Evolutionary conservation across 2,888 invertebrate species (phyloP).

Genomic region (Lypha dubia): DNA sequence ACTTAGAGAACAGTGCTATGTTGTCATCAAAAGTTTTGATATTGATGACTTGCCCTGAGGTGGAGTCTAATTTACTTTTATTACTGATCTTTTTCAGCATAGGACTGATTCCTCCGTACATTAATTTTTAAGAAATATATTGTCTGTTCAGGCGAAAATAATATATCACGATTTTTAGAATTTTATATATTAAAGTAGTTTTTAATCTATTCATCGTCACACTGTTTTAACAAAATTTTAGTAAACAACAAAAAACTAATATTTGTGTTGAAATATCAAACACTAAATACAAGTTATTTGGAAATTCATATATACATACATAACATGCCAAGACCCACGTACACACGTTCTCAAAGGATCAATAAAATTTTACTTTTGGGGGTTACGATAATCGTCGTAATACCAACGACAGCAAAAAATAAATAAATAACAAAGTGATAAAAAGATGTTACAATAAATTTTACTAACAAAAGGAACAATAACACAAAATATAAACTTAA

Average conservation of each 20-base stretch:
- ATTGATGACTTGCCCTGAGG: no score
- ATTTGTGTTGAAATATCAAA: neutral
- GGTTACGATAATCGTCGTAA: conserved; percentile 51
- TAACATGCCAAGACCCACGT: no score
- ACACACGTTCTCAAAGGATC: conserved; percentile 9
- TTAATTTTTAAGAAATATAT: no score
- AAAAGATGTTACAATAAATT: conserved; percentile 52
- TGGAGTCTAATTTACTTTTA: no score
- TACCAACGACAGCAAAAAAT: conserved; percentile 33
- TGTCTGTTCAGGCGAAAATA: no score
- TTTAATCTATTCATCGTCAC: neutral
- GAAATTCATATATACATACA: neutral
- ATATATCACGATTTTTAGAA: no score
- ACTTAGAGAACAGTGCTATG: no score
- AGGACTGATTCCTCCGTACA: no score
- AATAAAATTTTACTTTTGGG: conserved; percentile 48
- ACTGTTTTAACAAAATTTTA: neutral
- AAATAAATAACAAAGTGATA: conserved; percentile 29
- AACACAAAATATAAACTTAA: no score
- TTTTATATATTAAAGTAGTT: no score
- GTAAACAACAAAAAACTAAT: neutral
- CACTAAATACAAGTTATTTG: neutral
- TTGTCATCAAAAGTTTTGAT: no score
- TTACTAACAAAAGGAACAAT: conserved; percentile 19
- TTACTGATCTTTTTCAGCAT: no score